Evolutionary conservation across 35 echinoderm and acorn worm species (phyloP).

Genomic region (Diadema setosum): DNA sequence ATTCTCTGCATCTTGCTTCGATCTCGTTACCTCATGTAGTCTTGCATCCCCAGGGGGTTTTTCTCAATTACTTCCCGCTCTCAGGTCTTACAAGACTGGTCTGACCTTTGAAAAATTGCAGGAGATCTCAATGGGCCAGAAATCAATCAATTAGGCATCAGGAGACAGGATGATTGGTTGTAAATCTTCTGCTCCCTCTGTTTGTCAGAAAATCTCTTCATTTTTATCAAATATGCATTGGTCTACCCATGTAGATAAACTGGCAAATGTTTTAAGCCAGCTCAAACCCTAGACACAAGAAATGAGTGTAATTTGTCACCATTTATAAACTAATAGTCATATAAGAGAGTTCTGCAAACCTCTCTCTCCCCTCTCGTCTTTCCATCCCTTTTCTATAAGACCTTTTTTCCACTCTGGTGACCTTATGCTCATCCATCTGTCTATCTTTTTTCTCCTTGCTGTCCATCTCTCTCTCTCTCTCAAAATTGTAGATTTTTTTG

Average conservation of each 20-base stretch:
- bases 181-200: background rate
- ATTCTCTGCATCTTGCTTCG: background rate
- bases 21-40: constrained; percentile 8
- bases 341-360: too few species aligned
- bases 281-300: too few species aligned
- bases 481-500: too few species aligned
- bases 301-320: too few species aligned
- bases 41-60: background rate
- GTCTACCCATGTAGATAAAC: too few species aligned
- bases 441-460: background rate
- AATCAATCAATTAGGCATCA: constrained; percentile 22
- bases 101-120: constrained; percentile 16
- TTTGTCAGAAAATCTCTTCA: too few species aligned
- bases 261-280: too few species aligned
- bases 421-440: background rate
- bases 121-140: background rate
- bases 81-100: background rate
- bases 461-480: background rate
- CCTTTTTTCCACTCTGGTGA: background rate
- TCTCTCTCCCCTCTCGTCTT: background rate
- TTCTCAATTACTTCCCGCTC: constrained; percentile 5
- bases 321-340: too few species aligned
- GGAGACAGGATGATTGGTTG: background rate
- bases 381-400: background rate
- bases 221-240: too few species aligned